These are phyloP conservation scores for Capitulum mitella DNA, from an alignment of 2,888 invertebrate species.

Conservation along the genomic window DNA sequence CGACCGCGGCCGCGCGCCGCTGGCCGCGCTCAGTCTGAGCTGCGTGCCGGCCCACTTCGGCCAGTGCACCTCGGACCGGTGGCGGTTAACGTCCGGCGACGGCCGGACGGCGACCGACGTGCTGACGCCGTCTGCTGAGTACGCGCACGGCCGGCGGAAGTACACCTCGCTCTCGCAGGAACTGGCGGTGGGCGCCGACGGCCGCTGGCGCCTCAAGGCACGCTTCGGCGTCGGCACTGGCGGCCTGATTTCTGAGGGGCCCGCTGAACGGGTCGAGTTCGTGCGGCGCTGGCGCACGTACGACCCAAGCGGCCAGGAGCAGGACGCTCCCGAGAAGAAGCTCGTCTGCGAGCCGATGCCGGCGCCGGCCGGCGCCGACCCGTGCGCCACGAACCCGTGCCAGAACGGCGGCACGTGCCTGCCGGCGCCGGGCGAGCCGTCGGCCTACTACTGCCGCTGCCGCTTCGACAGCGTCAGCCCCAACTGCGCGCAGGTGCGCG, in stretches of 20 bases:
- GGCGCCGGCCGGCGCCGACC: background rate
- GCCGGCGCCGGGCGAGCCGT: background rate
- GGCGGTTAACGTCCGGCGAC: background rate
- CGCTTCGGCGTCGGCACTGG: too few species aligned
- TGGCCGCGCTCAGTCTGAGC: background rate
- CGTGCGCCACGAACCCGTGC: background rate
- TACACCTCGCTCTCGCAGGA: background rate
- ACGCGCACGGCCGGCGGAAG: background rate
- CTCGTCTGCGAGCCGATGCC: background rate
- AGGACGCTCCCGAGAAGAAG: background rate
- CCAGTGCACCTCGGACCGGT: background rate
- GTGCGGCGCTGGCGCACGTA: background rate
- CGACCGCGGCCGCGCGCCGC: background rate
- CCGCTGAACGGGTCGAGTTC: background rate
- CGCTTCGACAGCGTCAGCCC: background rate
- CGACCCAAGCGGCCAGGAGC: background rate
- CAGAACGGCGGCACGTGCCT: constrained; percentile 1
- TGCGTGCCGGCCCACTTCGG: background rate
- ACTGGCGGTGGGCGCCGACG: background rate
- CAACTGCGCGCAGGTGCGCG: background rate
- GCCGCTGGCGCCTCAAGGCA: background rate
- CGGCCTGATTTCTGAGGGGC: background rate
- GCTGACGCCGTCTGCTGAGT: background rate
- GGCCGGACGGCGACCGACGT: background rate
- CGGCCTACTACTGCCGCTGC: background rate